phyloP scores from a whole-genome alignment of 2,113 vertebrate species.

The Crotalus helleri region DNA sequence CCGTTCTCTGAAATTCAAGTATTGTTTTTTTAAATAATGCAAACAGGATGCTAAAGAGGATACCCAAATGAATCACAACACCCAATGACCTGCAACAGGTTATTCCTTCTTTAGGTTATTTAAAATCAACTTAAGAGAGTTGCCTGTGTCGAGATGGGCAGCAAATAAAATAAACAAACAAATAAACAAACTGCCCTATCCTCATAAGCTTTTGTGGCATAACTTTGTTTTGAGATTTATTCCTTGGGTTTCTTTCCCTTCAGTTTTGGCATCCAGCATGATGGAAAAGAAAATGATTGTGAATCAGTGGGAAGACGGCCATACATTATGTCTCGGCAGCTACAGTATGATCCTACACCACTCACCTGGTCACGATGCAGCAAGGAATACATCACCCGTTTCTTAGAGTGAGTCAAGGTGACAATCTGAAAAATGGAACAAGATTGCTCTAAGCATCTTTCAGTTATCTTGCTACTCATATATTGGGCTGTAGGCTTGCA shows the following conservation, averaged over 20 bases:
- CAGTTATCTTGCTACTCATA: background rate
- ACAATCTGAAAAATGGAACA: background rate
- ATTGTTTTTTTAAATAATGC: background rate
- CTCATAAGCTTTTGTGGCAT: background rate
- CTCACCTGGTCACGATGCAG: conserved; percentile 96
- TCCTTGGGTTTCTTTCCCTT: conserved; percentile 15
- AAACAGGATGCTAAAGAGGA: background rate
- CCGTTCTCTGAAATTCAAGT: background rate
- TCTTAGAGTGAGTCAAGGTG: conserved; percentile 85
- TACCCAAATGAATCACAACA: background rate
- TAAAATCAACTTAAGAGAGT: background rate
- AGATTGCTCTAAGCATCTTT: background rate
- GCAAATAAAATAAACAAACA: background rate
- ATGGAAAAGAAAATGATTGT: conserved; percentile 96
- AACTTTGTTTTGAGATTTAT: background rate
- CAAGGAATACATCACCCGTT: conserved; percentile 96
- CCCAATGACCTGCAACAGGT: background rate
- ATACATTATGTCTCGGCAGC: conserved; percentile 93
- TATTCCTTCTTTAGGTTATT: background rate
- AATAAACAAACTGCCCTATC: background rate
- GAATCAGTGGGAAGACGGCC: conserved; percentile 81
- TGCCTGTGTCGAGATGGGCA: background rate
- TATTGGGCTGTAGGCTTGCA: background rate
- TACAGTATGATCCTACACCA: conserved; percentile 91
- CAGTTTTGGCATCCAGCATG: conserved; percentile 96